Evolutionary conservation across 1,140 invertebrate genomes (phyloP).

Genomic region (Psix sp.): DNA sequence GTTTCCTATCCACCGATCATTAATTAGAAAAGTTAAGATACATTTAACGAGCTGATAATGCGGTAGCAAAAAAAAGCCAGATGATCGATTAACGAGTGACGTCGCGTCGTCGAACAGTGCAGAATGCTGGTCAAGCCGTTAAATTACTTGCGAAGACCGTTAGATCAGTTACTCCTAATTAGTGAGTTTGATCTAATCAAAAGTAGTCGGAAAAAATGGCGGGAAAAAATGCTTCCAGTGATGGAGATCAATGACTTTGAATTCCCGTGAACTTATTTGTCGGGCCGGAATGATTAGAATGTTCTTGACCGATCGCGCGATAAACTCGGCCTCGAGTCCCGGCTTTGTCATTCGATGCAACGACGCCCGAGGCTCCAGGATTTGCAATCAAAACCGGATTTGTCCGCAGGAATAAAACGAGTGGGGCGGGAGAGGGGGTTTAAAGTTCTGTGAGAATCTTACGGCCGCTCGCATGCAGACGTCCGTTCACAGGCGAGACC

Average conservation of each 20-base stretch:
- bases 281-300: slow-evolving; percentile 35
- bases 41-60: slow-evolving; percentile 41
- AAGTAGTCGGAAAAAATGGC: neutral
- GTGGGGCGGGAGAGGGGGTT: slow-evolving; percentile 12
- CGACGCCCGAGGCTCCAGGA: slow-evolving; percentile 36
- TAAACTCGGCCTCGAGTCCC: slow-evolving; percentile 31
- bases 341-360: slow-evolving; percentile 47
- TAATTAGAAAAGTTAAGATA: slow-evolving; percentile 35
- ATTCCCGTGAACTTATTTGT: slow-evolving; percentile 25
- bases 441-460: slow-evolving; percentile 54
- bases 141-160: slow-evolving; percentile 57
- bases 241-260: neutral
- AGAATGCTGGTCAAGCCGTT: slow-evolving; percentile 58
- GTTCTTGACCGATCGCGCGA: slow-evolving; percentile 24
- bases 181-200: slow-evolving; percentile 34
- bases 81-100: slow-evolving; percentile 58
- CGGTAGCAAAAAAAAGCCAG: slow-evolving; percentile 39
- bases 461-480: slow-evolving; percentile 40
- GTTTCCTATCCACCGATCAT: neutral
- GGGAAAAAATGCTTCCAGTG: neutral
- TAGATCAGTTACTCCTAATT: slow-evolving; percentile 62
- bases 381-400: slow-evolving; percentile 57
- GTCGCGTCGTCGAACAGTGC: slow-evolving; percentile 55
- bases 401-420: slow-evolving; percentile 40
- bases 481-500: slow-evolving; percentile 28